phyloP scores from a whole-genome alignment of 2,113 vertebrate species.

The Macrotis lagotis region DNA sequence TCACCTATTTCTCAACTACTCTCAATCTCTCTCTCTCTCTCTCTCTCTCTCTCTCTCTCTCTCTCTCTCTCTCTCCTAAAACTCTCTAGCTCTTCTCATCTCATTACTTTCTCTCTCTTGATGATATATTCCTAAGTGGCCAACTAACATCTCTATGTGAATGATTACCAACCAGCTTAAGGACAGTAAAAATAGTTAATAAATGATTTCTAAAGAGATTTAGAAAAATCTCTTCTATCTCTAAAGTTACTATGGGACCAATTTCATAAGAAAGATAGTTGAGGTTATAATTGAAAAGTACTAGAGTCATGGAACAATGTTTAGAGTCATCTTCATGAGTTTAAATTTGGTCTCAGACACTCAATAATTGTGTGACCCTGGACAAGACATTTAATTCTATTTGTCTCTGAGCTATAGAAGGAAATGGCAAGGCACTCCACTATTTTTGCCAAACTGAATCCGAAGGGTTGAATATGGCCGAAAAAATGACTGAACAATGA shows the following conservation, averaged over 20 bases:
- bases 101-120: background rate
- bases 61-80: too few species aligned
- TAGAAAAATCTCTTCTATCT: background rate
- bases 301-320: background rate
- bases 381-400: too few species aligned
- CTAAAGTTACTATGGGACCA: background rate
- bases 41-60: too few species aligned
- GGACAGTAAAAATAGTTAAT: background rate
- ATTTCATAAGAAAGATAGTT: background rate
- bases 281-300: background rate
- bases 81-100: background rate
- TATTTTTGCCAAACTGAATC: too few species aligned
- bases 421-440: too few species aligned
- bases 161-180: background rate
- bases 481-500: background rate
- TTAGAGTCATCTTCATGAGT: too few species aligned
- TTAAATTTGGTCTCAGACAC: too few species aligned
- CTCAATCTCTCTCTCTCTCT: too few species aligned
- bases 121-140: background rate
- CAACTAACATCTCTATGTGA: background rate
- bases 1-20: background rate
- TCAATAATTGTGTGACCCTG: too few species aligned
- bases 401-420: too few species aligned
- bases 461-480: background rate
- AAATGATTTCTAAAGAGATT: background rate